Conservation (phyloP, 2,888 invertebrate species). For the Conops quadrifasciatus region DNA sequence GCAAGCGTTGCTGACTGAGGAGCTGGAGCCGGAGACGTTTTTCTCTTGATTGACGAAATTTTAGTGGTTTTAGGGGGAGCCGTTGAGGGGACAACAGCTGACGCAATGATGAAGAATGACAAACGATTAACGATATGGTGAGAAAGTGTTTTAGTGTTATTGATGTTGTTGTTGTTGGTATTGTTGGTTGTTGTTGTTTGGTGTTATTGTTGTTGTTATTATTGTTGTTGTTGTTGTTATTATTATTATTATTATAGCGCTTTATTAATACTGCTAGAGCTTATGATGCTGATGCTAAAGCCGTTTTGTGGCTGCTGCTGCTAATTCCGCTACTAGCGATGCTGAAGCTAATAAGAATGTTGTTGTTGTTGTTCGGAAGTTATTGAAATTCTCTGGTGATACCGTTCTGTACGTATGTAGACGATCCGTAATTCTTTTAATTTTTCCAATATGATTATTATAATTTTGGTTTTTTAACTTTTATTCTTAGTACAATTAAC, state of each 20-base stretch:
- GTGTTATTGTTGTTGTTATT: slow-evolving; percentile 11
- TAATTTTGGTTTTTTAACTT: slow-evolving; percentile 34
- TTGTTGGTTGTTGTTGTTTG: slow-evolving; percentile 23
- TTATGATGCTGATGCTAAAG: neutral
- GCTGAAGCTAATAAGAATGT: neutral
- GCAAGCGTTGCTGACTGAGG: slow-evolving; percentile 31
- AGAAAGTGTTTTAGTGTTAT: slow-evolving; percentile 10
- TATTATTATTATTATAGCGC: neutral
- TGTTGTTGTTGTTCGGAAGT: neutral
- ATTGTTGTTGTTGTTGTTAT: slow-evolving; percentile 15
- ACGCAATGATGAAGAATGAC: slow-evolving; percentile 24
- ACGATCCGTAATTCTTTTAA: slow-evolving; percentile 40
- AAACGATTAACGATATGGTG: slow-evolving; percentile 25
- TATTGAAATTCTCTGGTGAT: slow-evolving; percentile 32
- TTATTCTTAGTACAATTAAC: slow-evolving; percentile 34
- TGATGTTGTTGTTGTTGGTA: slow-evolving; percentile 31
- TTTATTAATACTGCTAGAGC: neutral
- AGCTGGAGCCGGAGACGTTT: slow-evolving; percentile 54
- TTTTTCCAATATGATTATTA: slow-evolving; percentile 34
- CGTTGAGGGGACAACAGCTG: slow-evolving; percentile 34
- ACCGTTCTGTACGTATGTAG: slow-evolving; percentile 45
- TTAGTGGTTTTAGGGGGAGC: slow-evolving; percentile 54
- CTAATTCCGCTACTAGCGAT: neutral
- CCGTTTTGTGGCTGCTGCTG: neutral
- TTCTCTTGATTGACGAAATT: slow-evolving; percentile 63